These are phyloP conservation scores for Epinephelus awoara DNA, from an alignment of 2,797 vertebrate genomes.

Conservation along the genomic window DNA sequence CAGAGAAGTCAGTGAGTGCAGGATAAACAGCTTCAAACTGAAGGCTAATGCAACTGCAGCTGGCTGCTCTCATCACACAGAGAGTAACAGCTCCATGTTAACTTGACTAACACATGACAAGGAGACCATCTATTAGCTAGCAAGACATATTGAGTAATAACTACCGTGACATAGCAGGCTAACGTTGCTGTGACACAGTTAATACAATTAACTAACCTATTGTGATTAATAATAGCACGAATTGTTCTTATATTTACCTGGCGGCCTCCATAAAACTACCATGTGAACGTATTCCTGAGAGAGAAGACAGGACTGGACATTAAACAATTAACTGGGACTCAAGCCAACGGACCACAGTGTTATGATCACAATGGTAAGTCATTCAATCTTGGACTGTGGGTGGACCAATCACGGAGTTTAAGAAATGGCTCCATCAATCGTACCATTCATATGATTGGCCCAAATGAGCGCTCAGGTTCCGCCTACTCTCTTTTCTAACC, in stretches of 20 bases:
- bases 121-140: background rate
- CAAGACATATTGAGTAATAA: conserved; percentile 7
- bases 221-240: background rate
- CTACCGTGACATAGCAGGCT: conserved; percentile 21
- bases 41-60: background rate
- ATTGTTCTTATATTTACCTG: conserved; percentile 51
- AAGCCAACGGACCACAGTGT: background rate
- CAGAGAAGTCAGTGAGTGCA: background rate
- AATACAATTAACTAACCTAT: background rate
- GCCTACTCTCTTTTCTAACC: conserved; percentile 62
- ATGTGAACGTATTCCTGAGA: conserved; percentile 9
- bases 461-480: background rate
- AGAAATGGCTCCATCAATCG: conserved; percentile 67
- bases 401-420: conserved; percentile 73
- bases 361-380: background rate
- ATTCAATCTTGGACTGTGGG: conserved; percentile 27
- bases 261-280: conserved; percentile 22
- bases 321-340: conserved; percentile 6
- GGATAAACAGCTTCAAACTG: background rate
- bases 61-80: background rate
- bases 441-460: conserved; percentile 69
- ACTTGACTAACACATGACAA: background rate
- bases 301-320: background rate
- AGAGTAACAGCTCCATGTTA: background rate
- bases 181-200: background rate